Base-by-base conservation (phyloP, 2,888 invertebrate genomes). In the Perithous albicinctus region DNA sequence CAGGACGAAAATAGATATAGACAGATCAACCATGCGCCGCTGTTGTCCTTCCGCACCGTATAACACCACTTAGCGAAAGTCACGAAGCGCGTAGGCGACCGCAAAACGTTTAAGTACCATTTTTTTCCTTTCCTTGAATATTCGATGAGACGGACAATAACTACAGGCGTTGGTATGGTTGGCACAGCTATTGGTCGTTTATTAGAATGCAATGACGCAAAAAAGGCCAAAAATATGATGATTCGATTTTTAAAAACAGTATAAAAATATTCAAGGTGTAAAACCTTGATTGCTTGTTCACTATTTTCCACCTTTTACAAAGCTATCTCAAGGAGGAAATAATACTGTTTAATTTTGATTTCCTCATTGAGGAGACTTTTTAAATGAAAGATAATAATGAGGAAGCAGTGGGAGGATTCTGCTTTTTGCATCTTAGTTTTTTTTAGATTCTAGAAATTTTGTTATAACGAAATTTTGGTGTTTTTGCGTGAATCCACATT, bases 61-160 rank as follows among this genome's bases (percentile, higher is more conserved):
- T n/a, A n/a, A 56, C 54, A 29, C 29, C 29, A n/a, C 15, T n/a
- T 29, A 29, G 12, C 29, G 29, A 51, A 51, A 51, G 23, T 23
- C 0, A 51, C 23, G 51, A 51, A 10, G 23, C 23, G 23, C 51
- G 23, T 8, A 23, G 20, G n/a, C 20, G 2, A 12, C 2, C 23
- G 0, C 18, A 56, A 56, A 56, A 0, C 29, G 3, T 29, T 6
- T 56, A 4, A 56, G n/a, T 29, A 12, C 10, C 1, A 1, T 56
- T 56, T 56, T 56, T 29, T n/a, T 29, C 7, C n/a, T 29, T 56
- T 23, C n/a, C 10, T 10, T 51, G 23, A 51, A 51, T 51, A 51
- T 23, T 12, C 10, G 10, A 51, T 23, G 51, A 23, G 10, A 6
- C 51, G 23, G 10, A 1, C 5, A 26, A 3, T 3, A 26, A 26